phyloP scores from a whole-genome alignment of 2,888 invertebrate genomes.

The Lasiommata megera region DNA sequence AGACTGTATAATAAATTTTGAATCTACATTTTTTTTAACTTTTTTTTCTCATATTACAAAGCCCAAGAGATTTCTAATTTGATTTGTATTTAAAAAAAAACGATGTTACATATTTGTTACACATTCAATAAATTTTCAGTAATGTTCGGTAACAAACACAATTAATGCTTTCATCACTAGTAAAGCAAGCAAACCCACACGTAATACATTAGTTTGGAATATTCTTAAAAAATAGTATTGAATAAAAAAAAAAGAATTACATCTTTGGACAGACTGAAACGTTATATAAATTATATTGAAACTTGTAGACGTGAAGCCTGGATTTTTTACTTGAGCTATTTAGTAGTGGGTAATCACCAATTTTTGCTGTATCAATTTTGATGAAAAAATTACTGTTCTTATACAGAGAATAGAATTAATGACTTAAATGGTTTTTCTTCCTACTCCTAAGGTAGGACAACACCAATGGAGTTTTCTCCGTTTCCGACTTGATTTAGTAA shows the following conservation, averaged over 20 bases:
- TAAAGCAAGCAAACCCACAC: neutral
- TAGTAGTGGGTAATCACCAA: too few species aligned
- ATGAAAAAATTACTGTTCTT: too few species aligned
- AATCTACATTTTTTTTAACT: too few species aligned
- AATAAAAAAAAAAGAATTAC: neutral
- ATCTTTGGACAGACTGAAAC: slow-evolving; percentile 7
- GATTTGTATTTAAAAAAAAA: neutral
- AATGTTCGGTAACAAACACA: neutral
- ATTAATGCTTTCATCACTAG: neutral
- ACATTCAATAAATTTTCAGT: neutral
- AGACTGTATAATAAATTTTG: too few species aligned
- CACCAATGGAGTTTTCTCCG: too few species aligned
- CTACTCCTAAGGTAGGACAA: too few species aligned
- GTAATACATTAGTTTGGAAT: neutral
- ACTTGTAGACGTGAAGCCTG: neutral
- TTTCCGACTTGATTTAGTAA: too few species aligned
- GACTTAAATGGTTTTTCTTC: too few species aligned
- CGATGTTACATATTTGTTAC: neutral
- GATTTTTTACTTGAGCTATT: neutral
- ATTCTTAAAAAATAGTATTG: neutral
- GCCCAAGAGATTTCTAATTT: neutral
- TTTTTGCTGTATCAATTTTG: too few species aligned
- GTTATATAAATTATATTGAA: neutral
- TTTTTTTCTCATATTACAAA: neutral
- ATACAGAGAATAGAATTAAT: too few species aligned